Evolutionary conservation across 2,113 vertebrate species (phyloP).

Genomic region (Mastomys natalensis): DNA sequence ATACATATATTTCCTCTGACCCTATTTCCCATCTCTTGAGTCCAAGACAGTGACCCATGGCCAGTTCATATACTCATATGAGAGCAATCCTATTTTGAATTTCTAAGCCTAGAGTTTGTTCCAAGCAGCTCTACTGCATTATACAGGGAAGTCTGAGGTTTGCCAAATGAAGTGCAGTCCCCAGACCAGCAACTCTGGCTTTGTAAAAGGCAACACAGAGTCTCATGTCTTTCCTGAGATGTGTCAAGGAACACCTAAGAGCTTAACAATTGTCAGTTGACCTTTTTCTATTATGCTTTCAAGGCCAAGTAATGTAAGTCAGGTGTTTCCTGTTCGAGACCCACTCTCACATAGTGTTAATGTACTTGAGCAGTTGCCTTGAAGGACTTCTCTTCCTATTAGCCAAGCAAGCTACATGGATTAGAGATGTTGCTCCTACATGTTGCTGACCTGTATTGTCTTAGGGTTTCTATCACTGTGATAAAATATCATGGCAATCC

Average conservation of each 20-base stretch:
- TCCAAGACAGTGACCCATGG: not conserved
- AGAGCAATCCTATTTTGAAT: not conserved
- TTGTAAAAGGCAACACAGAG: accelerated
- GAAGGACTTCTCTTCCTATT: not conserved
- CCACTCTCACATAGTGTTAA: not conserved
- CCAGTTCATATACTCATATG: not conserved
- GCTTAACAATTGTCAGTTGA: not conserved
- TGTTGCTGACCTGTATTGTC: too few relatives aligned
- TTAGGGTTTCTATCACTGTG: not conserved
- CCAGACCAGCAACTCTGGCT: accelerated
- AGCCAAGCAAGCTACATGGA: not conserved
- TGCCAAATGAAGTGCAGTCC: not conserved
- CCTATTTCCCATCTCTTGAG: not conserved
- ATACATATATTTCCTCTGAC: not conserved
- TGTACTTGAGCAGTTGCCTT: too few relatives aligned
- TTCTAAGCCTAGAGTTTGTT: not conserved
- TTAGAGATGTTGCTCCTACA: not conserved
- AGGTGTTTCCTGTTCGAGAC: accelerated
- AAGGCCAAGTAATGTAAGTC: not conserved
- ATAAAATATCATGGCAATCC: not conserved
- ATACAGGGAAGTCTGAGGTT: not conserved
- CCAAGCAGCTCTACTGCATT: not conserved
- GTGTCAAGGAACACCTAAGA: not conserved
- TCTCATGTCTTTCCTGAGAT: not conserved
- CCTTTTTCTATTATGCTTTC: not conserved